Conservation (phyloP, 2,113 vertebrate species). For the Podarcis muralis region DNA sequence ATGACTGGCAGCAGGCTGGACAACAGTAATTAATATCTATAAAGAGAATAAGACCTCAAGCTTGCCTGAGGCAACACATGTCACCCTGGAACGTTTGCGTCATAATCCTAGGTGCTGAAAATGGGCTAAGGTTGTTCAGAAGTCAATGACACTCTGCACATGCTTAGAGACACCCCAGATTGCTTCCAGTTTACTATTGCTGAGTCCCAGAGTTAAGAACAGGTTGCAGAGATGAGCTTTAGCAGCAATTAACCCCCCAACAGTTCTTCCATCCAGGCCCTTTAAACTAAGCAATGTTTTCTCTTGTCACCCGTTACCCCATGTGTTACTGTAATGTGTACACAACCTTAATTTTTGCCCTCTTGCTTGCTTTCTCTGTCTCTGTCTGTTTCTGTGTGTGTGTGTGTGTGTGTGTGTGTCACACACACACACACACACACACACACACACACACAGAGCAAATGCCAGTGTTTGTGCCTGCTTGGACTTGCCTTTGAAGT, state of each 20-base stretch:
- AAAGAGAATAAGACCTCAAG: not conserved
- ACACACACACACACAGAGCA: not conserved
- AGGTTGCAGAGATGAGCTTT: not conserved
- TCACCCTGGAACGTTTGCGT: not conserved
- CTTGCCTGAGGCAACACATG: too few species aligned
- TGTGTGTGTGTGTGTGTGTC: too few species aligned
- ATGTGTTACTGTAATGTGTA: too few species aligned
- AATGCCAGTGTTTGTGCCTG: not conserved
- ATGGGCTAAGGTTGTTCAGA: not conserved
- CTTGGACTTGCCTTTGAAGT: slow-evolving; percentile 35
- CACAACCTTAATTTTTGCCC: too few species aligned
- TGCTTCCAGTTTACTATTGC: not conserved
- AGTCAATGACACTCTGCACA: not conserved
- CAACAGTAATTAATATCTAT: not conserved
- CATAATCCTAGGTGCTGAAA: not conserved
- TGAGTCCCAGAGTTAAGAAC: not conserved
- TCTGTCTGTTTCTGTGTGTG: not conserved
- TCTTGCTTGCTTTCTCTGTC: too few species aligned
- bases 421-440: not conserved
- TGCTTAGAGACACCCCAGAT: not conserved
- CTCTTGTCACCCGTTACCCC: not conserved
- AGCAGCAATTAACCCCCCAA: not conserved
- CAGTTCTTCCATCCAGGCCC: not conserved
- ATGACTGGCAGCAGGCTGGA: not conserved
- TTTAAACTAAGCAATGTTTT: not conserved